phyloP scores from a whole-genome alignment of 2,113 vertebrate species.

The Pteropus alecto region DNA sequence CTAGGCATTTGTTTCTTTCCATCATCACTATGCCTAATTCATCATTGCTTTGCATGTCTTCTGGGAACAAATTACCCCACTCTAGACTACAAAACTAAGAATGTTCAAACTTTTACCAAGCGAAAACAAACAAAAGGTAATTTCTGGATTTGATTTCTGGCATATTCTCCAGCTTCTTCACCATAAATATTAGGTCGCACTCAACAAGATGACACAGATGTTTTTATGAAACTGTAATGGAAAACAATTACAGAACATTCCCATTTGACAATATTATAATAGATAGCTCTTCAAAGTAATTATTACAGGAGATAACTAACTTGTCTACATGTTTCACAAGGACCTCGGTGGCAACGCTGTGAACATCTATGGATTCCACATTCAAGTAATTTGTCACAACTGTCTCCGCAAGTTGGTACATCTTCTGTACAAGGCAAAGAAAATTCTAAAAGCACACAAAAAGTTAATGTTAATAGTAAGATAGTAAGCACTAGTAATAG shows the following conservation, averaged over 20 bases:
- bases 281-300: background rate
- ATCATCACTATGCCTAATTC: background rate
- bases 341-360: constrained; percentile 95
- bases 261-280: background rate
- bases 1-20: background rate
- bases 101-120: background rate
- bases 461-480: constrained; percentile 10
- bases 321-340: constrained; percentile 96
- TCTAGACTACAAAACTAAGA: background rate
- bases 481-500: background rate
- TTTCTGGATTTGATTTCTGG: background rate
- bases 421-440: constrained; percentile 96
- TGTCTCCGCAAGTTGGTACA: constrained; percentile 94
- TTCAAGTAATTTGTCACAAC: constrained; percentile 92
- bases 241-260: background rate
- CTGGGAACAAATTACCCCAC: background rate
- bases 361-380: constrained; percentile 95
- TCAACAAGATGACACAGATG: background rate
- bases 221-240: background rate
- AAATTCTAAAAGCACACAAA: constrained; percentile 83
- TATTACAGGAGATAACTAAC: constrained; percentile 78
- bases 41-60: constrained; percentile 15
- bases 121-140: constrained; percentile 4
- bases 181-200: background rate
- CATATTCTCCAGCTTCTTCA: background rate